Percentiles rank a stretch among this genome's conserved stretches.
Evolutionary conservation across 1,140 invertebrate genomes (phyloP).

Genomic region (Pseudomyrmex sp.): DNA sequence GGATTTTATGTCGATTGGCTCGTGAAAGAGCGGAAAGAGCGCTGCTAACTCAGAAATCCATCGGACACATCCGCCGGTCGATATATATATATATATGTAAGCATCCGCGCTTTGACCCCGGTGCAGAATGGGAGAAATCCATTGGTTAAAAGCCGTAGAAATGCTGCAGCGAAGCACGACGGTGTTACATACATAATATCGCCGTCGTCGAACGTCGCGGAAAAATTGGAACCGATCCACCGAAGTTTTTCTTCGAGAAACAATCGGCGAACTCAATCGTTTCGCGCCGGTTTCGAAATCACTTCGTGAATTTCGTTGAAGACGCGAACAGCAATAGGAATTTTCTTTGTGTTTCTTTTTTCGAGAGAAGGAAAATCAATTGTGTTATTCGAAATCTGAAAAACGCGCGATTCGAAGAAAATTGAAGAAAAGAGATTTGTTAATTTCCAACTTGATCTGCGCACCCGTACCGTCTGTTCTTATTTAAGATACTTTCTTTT

Average conservation of each 20-base stretch:
- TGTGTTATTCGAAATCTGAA: too few relatives aligned
- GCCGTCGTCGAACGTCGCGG: constrained; percentile 9
- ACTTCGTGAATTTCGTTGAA: constrained; percentile 16
- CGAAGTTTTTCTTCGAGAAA: constrained; percentile 48
- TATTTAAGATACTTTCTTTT: not conserved
- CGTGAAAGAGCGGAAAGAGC: not conserved
- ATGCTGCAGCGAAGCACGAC: not conserved
- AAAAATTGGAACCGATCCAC: constrained; percentile 68
- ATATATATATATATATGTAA: constrained; percentile 40
- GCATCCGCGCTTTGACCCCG: constrained; percentile 9
- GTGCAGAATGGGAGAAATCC: constrained; percentile 30
- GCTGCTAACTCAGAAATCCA: constrained; percentile 25
- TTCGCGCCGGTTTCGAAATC: constrained; percentile 36
- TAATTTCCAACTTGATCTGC: constrained; percentile 1
- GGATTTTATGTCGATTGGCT: constrained; percentile 26
- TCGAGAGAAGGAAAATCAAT: too few relatives aligned
- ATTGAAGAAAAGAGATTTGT: not conserved
- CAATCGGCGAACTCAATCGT: constrained; percentile 24
- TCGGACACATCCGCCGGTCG: constrained; percentile 39
- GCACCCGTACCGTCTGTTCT: too few relatives aligned
- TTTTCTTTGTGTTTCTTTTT: not conserved
- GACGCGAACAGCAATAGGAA: constrained; percentile 19
- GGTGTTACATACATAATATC: constrained; percentile 32
- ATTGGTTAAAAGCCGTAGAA: constrained; percentile 67
- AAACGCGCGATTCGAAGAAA: too few relatives aligned